Percentiles rank a stretch among this genome's conserved stretches.
Evolutionary conservation across 2,113 vertebrate species (phyloP).

Genomic region (Cepphus grylle): DNA sequence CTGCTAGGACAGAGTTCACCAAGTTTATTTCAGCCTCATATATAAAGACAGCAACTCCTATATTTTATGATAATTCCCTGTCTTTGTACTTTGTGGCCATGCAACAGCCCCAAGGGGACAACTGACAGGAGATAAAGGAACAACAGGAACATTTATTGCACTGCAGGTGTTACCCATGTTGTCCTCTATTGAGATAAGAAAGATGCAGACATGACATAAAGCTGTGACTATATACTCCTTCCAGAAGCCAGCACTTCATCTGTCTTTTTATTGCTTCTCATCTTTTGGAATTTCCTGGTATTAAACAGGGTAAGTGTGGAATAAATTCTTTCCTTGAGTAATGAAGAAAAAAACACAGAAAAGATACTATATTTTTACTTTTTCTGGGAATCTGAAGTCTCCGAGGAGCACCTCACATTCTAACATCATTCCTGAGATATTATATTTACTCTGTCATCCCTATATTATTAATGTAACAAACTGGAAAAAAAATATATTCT

Average conservation of each 20-base stretch:
- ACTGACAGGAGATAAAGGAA: rapidly evolving
- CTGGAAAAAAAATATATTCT: neutral
- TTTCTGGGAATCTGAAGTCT: neutral
- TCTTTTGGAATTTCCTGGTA: neutral
- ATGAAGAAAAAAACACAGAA: neutral
- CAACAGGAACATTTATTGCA: neutral
- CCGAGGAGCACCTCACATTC: neutral
- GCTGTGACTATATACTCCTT: neutral
- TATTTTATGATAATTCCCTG: neutral
- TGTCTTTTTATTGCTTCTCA: neutral
- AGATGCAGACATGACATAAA: neutral
- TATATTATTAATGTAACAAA: neutral
- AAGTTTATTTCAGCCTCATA: neutral
- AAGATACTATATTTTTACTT: neutral
- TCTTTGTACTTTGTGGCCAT: neutral
- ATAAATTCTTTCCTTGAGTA: neutral
- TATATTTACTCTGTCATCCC: neutral
- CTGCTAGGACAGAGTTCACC: neutral
- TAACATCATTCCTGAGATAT: neutral
- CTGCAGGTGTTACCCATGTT: neutral
- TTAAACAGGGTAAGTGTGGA: neutral
- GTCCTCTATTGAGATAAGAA: neutral
- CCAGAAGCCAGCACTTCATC: neutral
- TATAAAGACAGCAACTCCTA: neutral
- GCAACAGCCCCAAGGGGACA: neutral